These are phyloP conservation scores for Scotopteryx bipunctaria DNA, from an alignment of 2,888 invertebrate genomes.

Conservation along the genomic window DNA sequence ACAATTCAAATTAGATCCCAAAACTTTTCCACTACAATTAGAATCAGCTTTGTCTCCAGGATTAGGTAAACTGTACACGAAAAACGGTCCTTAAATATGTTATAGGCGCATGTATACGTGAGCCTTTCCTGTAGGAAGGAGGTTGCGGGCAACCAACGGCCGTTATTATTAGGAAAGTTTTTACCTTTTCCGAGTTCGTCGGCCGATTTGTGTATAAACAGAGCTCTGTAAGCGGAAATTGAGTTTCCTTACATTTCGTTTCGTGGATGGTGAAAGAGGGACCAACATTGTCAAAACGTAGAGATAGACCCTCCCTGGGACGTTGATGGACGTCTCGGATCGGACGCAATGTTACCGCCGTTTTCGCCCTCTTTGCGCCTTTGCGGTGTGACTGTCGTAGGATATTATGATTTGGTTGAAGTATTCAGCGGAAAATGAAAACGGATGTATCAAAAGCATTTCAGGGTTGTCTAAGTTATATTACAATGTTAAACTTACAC, in stretches of 20 bases:
- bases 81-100: constrained; percentile 58
- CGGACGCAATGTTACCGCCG: constrained; percentile 11
- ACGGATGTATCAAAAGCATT: too few relatives aligned
- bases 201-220: constrained; percentile 47
- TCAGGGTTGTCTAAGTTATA: too few relatives aligned
- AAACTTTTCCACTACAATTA: constrained; percentile 33
- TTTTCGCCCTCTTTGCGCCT: constrained; percentile 6
- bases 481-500: too few relatives aligned
- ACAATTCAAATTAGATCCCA: constrained; percentile 8
- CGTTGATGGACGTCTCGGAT: constrained; percentile 41
- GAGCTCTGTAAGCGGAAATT: constrained; percentile 59
- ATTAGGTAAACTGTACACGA: constrained; percentile 34
- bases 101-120: constrained; percentile 47
- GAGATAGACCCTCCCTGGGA: constrained; percentile 34
- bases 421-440: too few relatives aligned
- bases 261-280: constrained; percentile 45
- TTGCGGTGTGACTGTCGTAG: background rate
- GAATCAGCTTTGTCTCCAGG: constrained; percentile 37
- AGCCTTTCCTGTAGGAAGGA: constrained; percentile 41
- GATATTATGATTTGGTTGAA: constrained; percentile 4
- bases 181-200: constrained; percentile 44
- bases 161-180: constrained; percentile 60
- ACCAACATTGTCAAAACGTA: constrained; percentile 46
- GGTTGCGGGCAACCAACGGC: constrained; percentile 34
- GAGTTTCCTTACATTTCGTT: constrained; percentile 65